Conservation (phyloP, 1,140 invertebrate species). For the Hormaphis cornu region DNA sequence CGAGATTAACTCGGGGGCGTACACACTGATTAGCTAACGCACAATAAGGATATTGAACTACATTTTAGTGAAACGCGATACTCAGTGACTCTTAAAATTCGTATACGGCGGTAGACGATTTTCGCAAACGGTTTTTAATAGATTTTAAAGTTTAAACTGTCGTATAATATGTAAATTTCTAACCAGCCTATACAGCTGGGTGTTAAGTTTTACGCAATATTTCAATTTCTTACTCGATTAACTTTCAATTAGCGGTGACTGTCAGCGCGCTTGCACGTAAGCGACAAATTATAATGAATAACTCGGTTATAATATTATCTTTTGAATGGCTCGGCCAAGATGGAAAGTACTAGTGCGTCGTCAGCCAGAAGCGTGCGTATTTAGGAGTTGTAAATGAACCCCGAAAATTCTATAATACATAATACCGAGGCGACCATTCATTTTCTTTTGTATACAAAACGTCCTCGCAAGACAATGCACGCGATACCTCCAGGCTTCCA, state of each 20-base stretch:
- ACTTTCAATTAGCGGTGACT: not conserved
- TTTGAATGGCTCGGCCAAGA: not conserved
- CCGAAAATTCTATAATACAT: not conserved
- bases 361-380: not conserved
- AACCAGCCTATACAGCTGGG: too few species aligned
- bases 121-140: too few species aligned
- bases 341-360: not conserved
- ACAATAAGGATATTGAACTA: too few species aligned
- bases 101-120: too few species aligned
- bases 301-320: too few species aligned
- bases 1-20: too few species aligned
- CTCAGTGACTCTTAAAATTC: too few species aligned
- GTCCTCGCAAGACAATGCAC: constrained; percentile 14
- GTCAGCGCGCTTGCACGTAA: not conserved
- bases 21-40: too few species aligned
- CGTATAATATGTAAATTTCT: too few species aligned
- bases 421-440: not conserved
- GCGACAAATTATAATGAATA: constrained; percentile 11
- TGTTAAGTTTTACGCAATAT: not conserved
- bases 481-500: too few species aligned
- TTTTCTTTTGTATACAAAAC: constrained; percentile 20
- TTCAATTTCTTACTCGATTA: constrained; percentile 17
- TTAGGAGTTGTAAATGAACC: not conserved
- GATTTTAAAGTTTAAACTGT: too few species aligned
- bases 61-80: too few species aligned